Evolutionary conservation across 2,113 vertebrate genomes (phyloP), one percentile per base, ranked within the genome.

Genomic region (Tiliqua scincoides): DNA sequence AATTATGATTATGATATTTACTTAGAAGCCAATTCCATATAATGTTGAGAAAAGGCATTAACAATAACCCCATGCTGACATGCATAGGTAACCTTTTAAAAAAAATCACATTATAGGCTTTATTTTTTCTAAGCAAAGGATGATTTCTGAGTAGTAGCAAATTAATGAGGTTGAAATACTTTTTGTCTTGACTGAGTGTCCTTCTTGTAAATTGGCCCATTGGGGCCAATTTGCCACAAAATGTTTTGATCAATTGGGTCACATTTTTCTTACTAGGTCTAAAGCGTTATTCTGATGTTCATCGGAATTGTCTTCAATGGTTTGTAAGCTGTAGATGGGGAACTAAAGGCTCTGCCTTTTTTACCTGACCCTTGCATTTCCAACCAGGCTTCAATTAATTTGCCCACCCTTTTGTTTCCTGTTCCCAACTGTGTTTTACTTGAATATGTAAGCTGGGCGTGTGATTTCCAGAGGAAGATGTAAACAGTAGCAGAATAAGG

Each of bases 161-260:
- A 79, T 20, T 70, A 73, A 37, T 43, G 32, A 1, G 0, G 20
- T 84, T 88, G 48, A 83, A 91, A 89, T 62, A 68, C 70, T 72
- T 78, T 48, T 91, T 90, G 30, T 54, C n/a, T 75, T 68, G 86
- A 48, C 54, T 61, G 70, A 91, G 81, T 90, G 89, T 90, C 87
- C 2, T 85, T 87, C 37, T 79, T 87, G 83, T 91, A 75, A 88
- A 91, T 83, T 79, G 79, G 82, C 70, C 89, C n/a, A 70, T 72
- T 57, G 87, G 71, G 70, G 83, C 65, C 67, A 81, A 86, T 86
- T 86, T 86, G 40, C 85, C 81, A 23, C 40, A 86, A 86, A 86
- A 74, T 74, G 70, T 80, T 81, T 81, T 86, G 78, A 86, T 86
- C 68, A 74, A 37, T 73, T 73, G 77, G 77, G 70, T 72, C 77